Base-by-base conservation (phyloP, 2,888 invertebrate species). In the Tetragnatha montana region DNA sequence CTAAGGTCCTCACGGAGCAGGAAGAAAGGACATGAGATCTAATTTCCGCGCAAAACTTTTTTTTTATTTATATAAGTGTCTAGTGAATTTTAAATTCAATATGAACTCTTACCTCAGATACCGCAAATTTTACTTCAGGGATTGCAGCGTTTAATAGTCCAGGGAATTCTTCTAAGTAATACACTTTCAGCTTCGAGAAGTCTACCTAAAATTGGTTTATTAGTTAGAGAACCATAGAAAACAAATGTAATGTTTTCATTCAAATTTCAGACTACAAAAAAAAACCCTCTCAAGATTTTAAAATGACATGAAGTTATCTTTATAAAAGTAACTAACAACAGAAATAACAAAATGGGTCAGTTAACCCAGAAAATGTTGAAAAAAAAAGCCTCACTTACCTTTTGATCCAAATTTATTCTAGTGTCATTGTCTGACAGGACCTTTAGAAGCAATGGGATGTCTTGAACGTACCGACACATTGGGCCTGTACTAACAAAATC, bases 401-500 rank as follows among this genome's bases (percentile, higher is more conserved):
- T 74, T 47, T 35, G 19, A 17, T 90, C 88, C 14, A 79, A 47
- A 6, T 86, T 80, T 19, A 85, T 21, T 6, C 79, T 49, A 7
- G 75, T n/a, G 19, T 91, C 83, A 8, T 81, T 71, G 0, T 60
- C 91, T 8, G 91, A 91, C 73, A 92, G 94, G 49, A 97, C 95
- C 93, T 96, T 96, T 49, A 97, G 93, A 92, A 97, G 94, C 0
- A 97, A 97, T 84, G 95, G 94, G 88, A 99, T 94, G 94, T 99
- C 99, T 89, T 95, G 95, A 0, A 98, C 97, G 93, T 96, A 96
- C 92, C 98, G 95, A 92, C 96, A 96, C 95, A 99, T 96, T 2
- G 98, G 98, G 0, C 98, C 98, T 0, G 96, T 96, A 21, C 95
- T 95, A 0, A 97, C 96, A 95, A 98, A 97, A 35, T 80, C 22